Percentiles rank a stretch among this genome's conserved stretches.
Evolutionary conservation across 2,113 vertebrate species (phyloP).

Genomic region (Xiphophorus maculatus): DNA sequence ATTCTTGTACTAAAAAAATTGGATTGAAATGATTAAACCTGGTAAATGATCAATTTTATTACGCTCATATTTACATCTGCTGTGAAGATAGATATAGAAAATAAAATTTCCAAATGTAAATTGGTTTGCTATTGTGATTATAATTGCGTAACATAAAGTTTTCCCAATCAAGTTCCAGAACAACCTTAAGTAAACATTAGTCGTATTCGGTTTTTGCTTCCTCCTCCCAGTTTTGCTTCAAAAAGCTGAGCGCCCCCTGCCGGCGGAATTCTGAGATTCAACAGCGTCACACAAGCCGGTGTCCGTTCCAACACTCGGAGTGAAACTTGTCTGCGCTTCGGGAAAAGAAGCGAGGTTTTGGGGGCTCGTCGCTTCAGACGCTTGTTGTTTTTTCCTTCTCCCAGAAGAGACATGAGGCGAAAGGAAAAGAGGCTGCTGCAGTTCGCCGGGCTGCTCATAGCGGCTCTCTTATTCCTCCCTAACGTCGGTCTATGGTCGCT

Average conservation of each 20-base stretch:
- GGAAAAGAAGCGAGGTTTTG: conserved; percentile 4
- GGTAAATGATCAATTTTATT: too few relatives aligned
- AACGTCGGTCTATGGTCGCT: conserved; percentile 95
- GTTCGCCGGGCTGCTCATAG: conserved; percentile 85
- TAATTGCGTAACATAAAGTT: background rate
- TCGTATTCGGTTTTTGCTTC: background rate
- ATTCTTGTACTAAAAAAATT: background rate
- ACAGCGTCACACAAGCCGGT: conserved; percentile 46
- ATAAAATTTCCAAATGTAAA: background rate
- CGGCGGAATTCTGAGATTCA: conserved; percentile 41
- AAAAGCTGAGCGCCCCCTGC: conserved; percentile 61
- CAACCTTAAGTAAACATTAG: background rate
- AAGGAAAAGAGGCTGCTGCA: conserved; percentile 93
- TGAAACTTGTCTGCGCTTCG: conserved; percentile 68
- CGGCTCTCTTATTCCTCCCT: conserved; percentile 90
- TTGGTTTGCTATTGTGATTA: background rate
- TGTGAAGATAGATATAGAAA: background rate
- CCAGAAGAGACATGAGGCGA: conserved; percentile 85
- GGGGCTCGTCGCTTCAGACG: conserved; percentile 25
- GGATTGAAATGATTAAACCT: background rate
- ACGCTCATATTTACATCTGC: too few relatives aligned
- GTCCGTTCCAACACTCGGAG: conserved; percentile 40
- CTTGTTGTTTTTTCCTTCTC: conserved; percentile 19
- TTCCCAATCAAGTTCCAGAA: too few relatives aligned
- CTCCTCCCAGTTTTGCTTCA: background rate